These are phyloP conservation scores for Psammodynastes pulverulentus DNA, from an alignment of 2,113 vertebrate species.

Conservation along the genomic window DNA sequence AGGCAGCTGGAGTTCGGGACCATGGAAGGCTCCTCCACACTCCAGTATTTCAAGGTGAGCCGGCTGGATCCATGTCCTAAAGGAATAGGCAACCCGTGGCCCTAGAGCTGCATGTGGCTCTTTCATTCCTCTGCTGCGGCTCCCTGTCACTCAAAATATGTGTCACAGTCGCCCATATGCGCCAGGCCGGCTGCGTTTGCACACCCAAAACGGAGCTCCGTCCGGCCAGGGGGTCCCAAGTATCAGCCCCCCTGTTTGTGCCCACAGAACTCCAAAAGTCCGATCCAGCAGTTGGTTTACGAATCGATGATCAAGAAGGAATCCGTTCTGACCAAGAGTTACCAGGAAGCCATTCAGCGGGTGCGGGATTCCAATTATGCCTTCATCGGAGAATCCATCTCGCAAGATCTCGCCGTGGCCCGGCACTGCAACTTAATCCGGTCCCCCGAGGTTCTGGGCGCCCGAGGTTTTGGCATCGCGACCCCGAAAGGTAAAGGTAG, in stretches of 20 bases:
- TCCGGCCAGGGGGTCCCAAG: neutral
- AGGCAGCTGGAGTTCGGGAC: constrained; percentile 81
- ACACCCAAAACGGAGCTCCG: rapidly evolving
- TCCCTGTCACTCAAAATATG: too few species aligned
- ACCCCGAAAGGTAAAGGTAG: constrained; percentile 68
- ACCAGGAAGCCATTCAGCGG: constrained; percentile 74
- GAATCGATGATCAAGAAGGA: constrained; percentile 83
- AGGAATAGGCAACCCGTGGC: too few species aligned
- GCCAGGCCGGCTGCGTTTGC: neutral
- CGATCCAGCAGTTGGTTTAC: constrained; percentile 75
- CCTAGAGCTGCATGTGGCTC: too few species aligned
- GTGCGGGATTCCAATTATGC: constrained; percentile 79
- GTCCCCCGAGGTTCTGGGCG: constrained; percentile 72
- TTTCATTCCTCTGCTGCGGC: too few species aligned
- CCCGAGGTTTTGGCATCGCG: constrained; percentile 80
- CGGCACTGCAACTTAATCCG: constrained; percentile 77
- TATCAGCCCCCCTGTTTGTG: neutral
- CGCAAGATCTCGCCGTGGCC: constrained; percentile 76
- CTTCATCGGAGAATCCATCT: constrained; percentile 84
- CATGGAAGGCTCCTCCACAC: constrained; percentile 75
- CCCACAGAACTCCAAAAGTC: constrained; percentile 77
- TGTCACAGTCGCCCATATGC: too few species aligned
- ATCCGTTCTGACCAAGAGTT: constrained; percentile 58
- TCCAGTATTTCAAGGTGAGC: constrained; percentile 80
- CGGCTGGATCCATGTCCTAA: rapidly evolving